Conservation (phyloP, 2,113 vertebrate genomes). For the Donacobius atricapilla region DNA sequence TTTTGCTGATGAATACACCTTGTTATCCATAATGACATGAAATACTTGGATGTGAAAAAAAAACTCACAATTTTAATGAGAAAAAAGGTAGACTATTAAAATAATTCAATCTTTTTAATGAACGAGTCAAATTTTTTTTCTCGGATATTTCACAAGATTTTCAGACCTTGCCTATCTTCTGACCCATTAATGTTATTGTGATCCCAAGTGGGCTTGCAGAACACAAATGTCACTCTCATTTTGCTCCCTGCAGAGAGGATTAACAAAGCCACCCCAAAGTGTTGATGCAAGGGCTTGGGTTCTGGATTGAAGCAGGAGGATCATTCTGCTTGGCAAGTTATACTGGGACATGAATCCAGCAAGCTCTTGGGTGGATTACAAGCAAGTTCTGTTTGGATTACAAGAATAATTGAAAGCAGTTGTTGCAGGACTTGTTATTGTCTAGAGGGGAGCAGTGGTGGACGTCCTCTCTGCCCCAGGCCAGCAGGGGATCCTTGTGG, state of each 20-base stretch:
- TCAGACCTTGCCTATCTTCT: not conserved
- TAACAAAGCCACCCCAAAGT: accelerated
- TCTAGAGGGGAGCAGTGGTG: not conserved
- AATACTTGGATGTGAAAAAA: not conserved
- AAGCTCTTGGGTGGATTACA: no score
- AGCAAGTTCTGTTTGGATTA: not conserved
- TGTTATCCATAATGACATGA: not conserved
- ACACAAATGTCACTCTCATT: not conserved
- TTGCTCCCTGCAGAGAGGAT: not conserved
- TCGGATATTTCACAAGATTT: not conserved
- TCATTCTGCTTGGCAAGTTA: not conserved
- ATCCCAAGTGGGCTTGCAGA: not conserved
- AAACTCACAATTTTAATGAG: not conserved
- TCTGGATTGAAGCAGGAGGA: not conserved
- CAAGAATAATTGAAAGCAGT: not conserved
- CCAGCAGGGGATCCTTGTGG: not conserved
- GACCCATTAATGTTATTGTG: not conserved
- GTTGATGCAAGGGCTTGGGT: accelerated
- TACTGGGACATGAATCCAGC: not conserved
- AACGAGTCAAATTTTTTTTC: not conserved
- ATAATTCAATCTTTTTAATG: not conserved
- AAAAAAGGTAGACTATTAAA: not conserved
- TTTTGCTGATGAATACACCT: not conserved
- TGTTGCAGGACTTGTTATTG: not conserved
- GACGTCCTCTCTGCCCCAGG: not conserved